Base-by-base conservation (phyloP, 2,113 vertebrate genomes). In the Lagopus leucura region DNA sequence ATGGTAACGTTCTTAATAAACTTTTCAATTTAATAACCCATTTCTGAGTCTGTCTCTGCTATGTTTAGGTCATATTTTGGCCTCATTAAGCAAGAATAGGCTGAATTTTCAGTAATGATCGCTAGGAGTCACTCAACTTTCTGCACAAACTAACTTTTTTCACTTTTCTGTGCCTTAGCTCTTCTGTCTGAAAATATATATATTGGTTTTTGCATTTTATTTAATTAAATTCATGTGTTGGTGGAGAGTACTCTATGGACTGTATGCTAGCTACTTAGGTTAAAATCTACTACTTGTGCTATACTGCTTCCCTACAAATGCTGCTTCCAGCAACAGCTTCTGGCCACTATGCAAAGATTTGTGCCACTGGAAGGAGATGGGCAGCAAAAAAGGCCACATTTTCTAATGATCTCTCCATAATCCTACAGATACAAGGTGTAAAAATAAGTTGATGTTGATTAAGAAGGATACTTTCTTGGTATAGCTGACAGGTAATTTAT, bases 71-170 rank as follows among this genome's bases (percentile, higher is more conserved):
- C 6, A 87, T 58, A 63, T 84, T 75, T 87, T 89, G 71, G 38
- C 67, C 82, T 93, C 71, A 76, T 96, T 95, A 96, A 42, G 67
- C 60, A 74, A 63, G 75, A 94, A 80, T 52, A 88, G 60, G 28
- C 8, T 89, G 67, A 25, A 89, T 91, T 90, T 78, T 40, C 83
- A 81, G 45, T 82, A 89, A 87, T 82, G 74, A 89, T 80, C 91
- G 77, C 82, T 6, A 43, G 81, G 74, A 71, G 94, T 28, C 54
- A 63, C 54, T 90, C 73, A 63, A 28, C 63, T 85, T 79, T 87
- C 71, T 71, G 17, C n/a, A 96, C 30, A 88, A 86, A 32, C 13
- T 89, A 8, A 43, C 42, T 43, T 43, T 76, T 76, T 77, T 71
- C 32, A 88, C 15, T 63, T 65, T 58, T 85, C 40, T 74, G 32